Evolutionary conservation across 2,113 vertebrate genomes (phyloP).

Genomic region (Todiramphus chloris): DNA sequence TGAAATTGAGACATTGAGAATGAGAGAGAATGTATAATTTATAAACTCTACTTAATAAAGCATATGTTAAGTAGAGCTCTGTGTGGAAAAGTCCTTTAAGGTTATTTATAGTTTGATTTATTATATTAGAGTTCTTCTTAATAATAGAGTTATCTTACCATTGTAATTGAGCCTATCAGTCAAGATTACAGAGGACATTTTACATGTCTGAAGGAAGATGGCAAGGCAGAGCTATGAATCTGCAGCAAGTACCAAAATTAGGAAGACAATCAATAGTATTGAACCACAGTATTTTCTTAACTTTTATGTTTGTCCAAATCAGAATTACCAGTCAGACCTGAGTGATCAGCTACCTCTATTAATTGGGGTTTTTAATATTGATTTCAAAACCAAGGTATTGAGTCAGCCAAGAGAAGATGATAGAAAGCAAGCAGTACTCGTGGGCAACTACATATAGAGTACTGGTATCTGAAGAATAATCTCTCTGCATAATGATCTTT

Average conservation of each 20-base stretch:
- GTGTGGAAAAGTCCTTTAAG: conserved; percentile 58
- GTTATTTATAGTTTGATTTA: conserved; percentile 77
- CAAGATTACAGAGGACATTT: conserved; percentile 57
- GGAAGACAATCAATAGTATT: neutral
- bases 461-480: neutral
- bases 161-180: conserved; percentile 68
- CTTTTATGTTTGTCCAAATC: neutral
- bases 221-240: conserved; percentile 28
- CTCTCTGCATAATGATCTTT: neutral
- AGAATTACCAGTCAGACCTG: neutral
- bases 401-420: neutral
- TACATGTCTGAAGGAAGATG: conserved; percentile 35
- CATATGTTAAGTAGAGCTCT: conserved; percentile 57
- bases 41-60: conserved; percentile 73
- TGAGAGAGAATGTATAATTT: conserved; percentile 65
- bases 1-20: conserved; percentile 50
- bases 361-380: neutral
- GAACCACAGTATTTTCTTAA: neutral
- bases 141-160: conserved; percentile 75
- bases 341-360: neutral
- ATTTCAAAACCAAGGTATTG: neutral
- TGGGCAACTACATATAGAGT: neutral
- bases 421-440: neutral
- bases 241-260: conserved; percentile 4
- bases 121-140: conserved; percentile 69